These are phyloP conservation scores for Abscondita cerata DNA, from an alignment of 2,888 invertebrate genomes.

Conservation along the genomic window DNA sequence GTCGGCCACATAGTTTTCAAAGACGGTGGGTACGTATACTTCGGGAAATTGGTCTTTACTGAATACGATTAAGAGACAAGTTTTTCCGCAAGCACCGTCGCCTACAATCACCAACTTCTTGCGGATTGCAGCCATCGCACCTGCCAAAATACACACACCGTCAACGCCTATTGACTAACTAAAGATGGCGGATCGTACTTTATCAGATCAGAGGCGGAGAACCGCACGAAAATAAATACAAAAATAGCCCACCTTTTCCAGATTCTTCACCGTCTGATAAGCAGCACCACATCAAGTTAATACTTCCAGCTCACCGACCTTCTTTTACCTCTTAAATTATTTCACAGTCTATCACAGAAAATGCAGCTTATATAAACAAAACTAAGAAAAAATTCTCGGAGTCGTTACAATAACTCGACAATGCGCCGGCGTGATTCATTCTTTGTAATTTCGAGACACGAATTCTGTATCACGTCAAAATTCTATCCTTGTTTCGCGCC, in stretches of 20 bases:
- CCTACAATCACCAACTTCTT: conserved; percentile 98
- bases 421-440: conserved; percentile 36
- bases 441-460: neutral
- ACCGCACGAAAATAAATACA: conserved; percentile 20
- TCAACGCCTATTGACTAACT: conserved; percentile 72
- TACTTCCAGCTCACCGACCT: conserved; percentile 9
- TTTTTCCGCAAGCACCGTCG: conserved; percentile 99
- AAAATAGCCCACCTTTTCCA: conserved; percentile 52
- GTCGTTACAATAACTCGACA: conserved; percentile 28
- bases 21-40: conserved; percentile 99
- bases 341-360: conserved; percentile 13
- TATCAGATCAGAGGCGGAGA: conserved; percentile 26
- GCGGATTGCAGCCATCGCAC: conserved; percentile 94
- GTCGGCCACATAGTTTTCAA: conserved; percentile 99
- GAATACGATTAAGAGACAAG: conserved; percentile 98
- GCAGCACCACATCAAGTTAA: conserved; percentile 56
- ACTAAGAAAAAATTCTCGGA: conserved; percentile 29
- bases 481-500: neutral
- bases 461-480: neutral
- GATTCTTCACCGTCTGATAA: conserved; percentile 55
- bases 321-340: neutral
- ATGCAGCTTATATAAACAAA: conserved; percentile 29
- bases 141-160: conserved; percentile 64
- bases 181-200: conserved; percentile 66
- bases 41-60: conserved; percentile 99